These are phyloP conservation scores for Gallinago nigripennis DNA, from an alignment of 2,797 vertebrate genomes.

Conservation along the genomic window DNA sequence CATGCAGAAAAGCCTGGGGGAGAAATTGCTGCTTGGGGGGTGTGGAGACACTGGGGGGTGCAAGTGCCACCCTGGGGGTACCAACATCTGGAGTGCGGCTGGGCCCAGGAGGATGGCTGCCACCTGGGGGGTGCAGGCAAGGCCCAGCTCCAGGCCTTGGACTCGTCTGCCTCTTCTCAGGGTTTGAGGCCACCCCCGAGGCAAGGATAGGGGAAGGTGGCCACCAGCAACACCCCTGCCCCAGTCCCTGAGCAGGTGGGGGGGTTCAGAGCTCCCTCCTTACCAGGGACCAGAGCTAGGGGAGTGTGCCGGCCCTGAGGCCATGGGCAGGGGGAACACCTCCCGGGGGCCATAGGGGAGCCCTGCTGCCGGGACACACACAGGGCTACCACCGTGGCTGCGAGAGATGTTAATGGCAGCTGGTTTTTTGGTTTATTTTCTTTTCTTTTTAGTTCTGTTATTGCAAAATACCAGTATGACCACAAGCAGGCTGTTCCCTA, in stretches of 20 bases:
- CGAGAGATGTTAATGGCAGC: accelerated
- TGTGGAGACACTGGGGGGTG: not conserved
- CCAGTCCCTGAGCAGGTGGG: accelerated
- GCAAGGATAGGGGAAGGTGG: not conserved
- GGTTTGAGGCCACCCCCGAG: accelerated
- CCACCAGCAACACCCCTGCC: too few species aligned
- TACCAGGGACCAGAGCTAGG: not conserved
- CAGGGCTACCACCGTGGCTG: accelerated
- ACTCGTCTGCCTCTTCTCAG: not conserved
- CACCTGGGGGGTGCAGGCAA: accelerated
- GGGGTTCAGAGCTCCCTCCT: not conserved
- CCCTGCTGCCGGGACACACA: accelerated
- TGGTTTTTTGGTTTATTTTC: accelerated
- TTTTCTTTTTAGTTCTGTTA: not conserved
- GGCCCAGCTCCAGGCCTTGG: accelerated
- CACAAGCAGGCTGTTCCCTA: not conserved
- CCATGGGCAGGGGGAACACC: not conserved
- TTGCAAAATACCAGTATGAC: not conserved
- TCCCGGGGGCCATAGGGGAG: accelerated
- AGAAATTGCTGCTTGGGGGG: not conserved
- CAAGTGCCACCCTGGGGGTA: not conserved
- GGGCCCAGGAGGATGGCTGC: not conserved
- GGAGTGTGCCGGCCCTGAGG: not conserved
- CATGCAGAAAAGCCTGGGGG: accelerated
- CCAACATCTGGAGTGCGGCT: not conserved